Evolutionary conservation across 2,797 vertebrate genomes (phyloP).

Genomic region (Catostomus latipinnis): DNA sequence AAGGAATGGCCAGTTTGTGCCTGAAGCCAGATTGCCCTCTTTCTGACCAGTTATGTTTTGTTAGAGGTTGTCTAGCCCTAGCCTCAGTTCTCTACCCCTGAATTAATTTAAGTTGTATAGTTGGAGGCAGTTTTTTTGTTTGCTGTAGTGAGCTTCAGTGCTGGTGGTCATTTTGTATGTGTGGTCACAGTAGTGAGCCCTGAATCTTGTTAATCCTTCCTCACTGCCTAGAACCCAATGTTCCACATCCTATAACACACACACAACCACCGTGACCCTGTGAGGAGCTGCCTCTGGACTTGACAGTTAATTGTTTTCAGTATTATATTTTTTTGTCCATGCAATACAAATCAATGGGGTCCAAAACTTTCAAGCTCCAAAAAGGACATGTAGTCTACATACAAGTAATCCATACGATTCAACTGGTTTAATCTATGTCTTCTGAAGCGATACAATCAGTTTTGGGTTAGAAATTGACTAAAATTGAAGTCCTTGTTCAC

Average conservation of each 20-base stretch:
- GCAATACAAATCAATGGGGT: too few species aligned
- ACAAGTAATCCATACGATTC: too few species aligned
- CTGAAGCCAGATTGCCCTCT: constrained; percentile 11
- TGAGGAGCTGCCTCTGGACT: constrained; percentile 5
- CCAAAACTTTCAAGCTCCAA: too few species aligned
- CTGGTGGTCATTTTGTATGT: constrained; percentile 44
- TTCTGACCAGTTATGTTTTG: constrained; percentile 5
- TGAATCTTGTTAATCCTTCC: constrained; percentile 52
- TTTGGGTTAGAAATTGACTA: too few species aligned
- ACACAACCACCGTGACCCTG: not conserved
- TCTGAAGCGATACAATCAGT: too few species aligned
- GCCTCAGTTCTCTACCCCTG: constrained; percentile 9
- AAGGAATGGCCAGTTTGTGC: constrained; percentile 1
- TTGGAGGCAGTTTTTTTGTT: constrained; percentile 12
- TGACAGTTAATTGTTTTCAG: not conserved
- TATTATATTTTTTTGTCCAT: too few species aligned
- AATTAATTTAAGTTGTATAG: constrained; percentile 16
- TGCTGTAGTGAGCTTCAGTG: constrained; percentile 25
- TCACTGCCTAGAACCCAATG: constrained; percentile 40
- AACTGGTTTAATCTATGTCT: too few species aligned
- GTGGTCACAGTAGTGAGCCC: constrained; percentile 41
- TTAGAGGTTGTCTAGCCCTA: constrained; percentile 25
- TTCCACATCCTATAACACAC: constrained; percentile 40
- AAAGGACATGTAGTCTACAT: too few species aligned
- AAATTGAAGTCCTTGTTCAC: too few species aligned